Percentiles rank a stretch among this genome's conserved stretches.
phyloP scores from a whole-genome alignment of 2,888 invertebrate species.

The Glyphotaelius pellucidus region DNA sequence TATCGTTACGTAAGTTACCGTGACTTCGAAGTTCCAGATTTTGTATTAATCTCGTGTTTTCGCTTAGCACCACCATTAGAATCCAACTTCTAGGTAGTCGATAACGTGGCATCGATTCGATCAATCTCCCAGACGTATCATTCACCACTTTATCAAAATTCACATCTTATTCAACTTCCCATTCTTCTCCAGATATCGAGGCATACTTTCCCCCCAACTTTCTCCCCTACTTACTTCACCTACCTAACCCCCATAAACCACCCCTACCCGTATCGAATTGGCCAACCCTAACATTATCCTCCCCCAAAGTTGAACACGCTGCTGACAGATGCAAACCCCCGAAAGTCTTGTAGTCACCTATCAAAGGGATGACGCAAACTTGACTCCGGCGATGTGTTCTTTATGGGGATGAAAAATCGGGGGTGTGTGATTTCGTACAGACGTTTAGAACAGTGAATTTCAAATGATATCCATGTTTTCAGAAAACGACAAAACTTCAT shows the following conservation, averaged over 20 bases:
- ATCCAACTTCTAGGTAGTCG: background rate
- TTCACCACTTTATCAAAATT: slow-evolving; percentile 32
- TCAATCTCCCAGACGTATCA: background rate
- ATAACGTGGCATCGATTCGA: background rate
- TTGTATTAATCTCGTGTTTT: background rate
- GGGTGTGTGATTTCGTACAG: background rate
- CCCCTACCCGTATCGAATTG: slow-evolving; percentile 3
- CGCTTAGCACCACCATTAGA: background rate
- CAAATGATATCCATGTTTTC: background rate
- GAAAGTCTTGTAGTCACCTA: slow-evolving; percentile 46
- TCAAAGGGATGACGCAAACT: slow-evolving; percentile 47
- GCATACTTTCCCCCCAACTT: background rate
- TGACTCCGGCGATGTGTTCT: slow-evolving; percentile 20
- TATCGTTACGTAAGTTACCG: too few species aligned
- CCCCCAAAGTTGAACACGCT: slow-evolving; percentile 25
- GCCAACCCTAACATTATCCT: background rate
- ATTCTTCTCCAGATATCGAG: slow-evolving; percentile 5
- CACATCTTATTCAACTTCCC: slow-evolving; percentile 17
- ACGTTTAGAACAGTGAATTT: background rate
- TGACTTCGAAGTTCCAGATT: background rate
- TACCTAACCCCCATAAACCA: background rate
- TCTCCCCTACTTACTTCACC: background rate
- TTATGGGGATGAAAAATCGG: background rate
- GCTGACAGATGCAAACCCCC: slow-evolving; percentile 47
- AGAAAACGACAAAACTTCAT: too few species aligned